These are phyloP conservation scores for Poeciliopsis turrubarensis DNA, from an alignment of 2,113 vertebrate species.

Conservation along the genomic window DNA sequence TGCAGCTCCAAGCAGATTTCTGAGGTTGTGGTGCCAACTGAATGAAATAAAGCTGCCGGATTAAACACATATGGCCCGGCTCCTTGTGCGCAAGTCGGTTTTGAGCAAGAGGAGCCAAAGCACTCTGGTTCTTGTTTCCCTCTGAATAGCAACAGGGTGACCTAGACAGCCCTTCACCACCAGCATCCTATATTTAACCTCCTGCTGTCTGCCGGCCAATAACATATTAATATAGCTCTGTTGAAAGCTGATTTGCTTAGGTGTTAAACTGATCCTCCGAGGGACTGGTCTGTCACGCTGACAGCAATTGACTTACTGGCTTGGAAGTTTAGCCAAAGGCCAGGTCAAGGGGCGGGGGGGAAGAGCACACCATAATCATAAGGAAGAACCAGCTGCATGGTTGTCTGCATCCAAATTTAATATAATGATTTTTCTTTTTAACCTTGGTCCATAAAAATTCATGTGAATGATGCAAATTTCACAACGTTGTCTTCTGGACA, in stretches of 20 bases:
- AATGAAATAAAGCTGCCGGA: constrained; percentile 37
- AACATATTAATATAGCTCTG: constrained; percentile 71
- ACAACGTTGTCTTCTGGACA: background rate
- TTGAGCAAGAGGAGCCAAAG: constrained; percentile 20
- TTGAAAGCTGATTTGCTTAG: constrained; percentile 70
- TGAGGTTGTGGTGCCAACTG: constrained; percentile 39
- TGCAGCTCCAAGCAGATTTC: constrained; percentile 38
- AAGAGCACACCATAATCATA: background rate
- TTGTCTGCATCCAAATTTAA: too few species aligned
- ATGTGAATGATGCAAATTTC: background rate
- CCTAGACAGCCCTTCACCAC: constrained; percentile 36
- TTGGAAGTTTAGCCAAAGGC: background rate
- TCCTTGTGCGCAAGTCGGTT: constrained; percentile 23
- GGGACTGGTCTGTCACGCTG: constrained; percentile 18
- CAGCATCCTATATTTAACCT: constrained; percentile 67
- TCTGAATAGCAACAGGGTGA: constrained; percentile 73
- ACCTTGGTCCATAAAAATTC: too few species aligned
- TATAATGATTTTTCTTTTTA: too few species aligned
- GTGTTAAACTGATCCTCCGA: constrained; percentile 69
- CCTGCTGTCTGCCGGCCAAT: constrained; percentile 46
- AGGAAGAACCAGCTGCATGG: background rate
- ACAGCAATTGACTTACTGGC: constrained; percentile 51
- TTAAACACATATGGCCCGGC: constrained; percentile 30
- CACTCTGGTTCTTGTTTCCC: constrained; percentile 61
- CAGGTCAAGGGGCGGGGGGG: background rate